A percentile compares a stretch with the other conserved stretches of the same genome.
phyloP scores from a whole-genome alignment of 1,140 invertebrate genomes.

The Thrips palmi region DNA sequence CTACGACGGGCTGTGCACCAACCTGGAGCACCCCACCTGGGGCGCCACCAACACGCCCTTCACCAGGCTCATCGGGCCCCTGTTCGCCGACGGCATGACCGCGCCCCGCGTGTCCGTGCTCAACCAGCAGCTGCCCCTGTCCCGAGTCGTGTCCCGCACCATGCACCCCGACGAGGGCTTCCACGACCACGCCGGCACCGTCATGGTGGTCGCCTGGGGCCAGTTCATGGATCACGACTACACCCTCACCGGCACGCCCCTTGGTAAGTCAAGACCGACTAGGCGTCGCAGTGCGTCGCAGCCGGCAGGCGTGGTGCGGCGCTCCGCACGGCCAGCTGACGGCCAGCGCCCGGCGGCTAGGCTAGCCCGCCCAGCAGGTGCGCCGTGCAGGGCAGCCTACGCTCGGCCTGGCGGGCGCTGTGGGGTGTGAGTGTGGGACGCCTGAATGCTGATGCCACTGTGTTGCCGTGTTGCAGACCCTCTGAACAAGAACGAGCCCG shows the following conservation, averaged over 20 bases:
- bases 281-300: too few species aligned
- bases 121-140: slow-evolving; percentile 54
- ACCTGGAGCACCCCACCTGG: slow-evolving; percentile 78
- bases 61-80: slow-evolving; percentile 53
- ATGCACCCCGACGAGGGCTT: slow-evolving; percentile 82
- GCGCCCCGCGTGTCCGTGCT: slow-evolving; percentile 55
- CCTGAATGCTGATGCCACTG: too few species aligned
- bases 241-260: slow-evolving; percentile 67
- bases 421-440: too few species aligned
- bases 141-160: slow-evolving; percentile 67
- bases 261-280: slow-evolving; percentile 41
- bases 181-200: slow-evolving; percentile 84
- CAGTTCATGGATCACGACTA: slow-evolving; percentile 92
- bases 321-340: too few species aligned
- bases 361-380: too few species aligned
- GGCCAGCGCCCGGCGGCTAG: too few species aligned
- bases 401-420: too few species aligned
- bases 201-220: slow-evolving; percentile 85
- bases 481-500: slow-evolving; percentile 65
- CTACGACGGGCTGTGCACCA: slow-evolving; percentile 83
- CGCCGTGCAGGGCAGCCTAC: too few species aligned
- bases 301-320: too few species aligned
- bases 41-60: slow-evolving; percentile 71
- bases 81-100: slow-evolving; percentile 64
- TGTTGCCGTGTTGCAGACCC: slow-evolving; percentile 56